Evolutionary conservation across 2,113 vertebrate species (phyloP).

Genomic region (Xiphias gladius): DNA sequence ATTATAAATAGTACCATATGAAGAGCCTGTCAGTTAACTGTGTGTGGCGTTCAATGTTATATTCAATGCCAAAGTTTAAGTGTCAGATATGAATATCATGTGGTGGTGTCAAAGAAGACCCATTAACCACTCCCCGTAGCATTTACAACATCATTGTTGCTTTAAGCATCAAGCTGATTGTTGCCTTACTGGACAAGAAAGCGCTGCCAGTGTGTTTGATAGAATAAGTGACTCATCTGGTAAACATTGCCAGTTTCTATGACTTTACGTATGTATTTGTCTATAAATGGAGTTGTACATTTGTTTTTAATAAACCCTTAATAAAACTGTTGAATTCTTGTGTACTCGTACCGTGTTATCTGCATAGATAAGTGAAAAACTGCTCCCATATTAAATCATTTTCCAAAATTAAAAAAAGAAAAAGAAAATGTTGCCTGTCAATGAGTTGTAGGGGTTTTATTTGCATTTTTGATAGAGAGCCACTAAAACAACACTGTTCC

Average conservation of each 20-base stretch:
- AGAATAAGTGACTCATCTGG: constrained; percentile 32
- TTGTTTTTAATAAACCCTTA: constrained; percentile 68
- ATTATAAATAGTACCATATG: constrained; percentile 7
- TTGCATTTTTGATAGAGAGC: background rate
- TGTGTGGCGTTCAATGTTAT: constrained; percentile 22
- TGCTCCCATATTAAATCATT: background rate
- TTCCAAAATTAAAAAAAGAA: no score
- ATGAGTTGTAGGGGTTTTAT: background rate
- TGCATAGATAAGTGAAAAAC: background rate
- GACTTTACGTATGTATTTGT: constrained; percentile 51
- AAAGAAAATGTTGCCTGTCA: no score
- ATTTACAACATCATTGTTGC: constrained; percentile 40
- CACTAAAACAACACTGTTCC: background rate
- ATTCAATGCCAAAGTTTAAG: constrained; percentile 71
- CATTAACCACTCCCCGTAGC: constrained; percentile 26
- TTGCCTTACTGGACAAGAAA: constrained; percentile 74
- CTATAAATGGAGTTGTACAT: constrained; percentile 30
- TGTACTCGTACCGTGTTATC: background rate
- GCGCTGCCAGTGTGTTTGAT: constrained; percentile 58
- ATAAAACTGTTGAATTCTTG: constrained; percentile 24
- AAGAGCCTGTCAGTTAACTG: constrained; percentile 32
- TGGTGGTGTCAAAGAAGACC: constrained; percentile 41
- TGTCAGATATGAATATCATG: constrained; percentile 35
- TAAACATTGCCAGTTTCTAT: constrained; percentile 60
- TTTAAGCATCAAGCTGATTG: constrained; percentile 48